Base-by-base conservation (phyloP, 23 tunicate species). In the Oikopleura dioica region DNA sequence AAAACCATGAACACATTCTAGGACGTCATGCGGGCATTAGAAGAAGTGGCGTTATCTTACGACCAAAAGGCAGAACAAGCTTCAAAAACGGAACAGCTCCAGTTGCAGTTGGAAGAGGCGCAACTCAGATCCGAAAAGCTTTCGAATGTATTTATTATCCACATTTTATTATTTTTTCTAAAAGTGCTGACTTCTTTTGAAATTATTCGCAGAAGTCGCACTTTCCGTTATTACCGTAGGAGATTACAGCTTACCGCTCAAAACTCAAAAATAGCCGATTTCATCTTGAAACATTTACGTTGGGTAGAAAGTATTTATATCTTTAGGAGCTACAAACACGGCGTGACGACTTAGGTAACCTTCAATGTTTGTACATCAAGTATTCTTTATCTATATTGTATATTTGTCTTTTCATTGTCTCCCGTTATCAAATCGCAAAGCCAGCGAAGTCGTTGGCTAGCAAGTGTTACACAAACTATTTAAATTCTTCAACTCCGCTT, bases 11-110 rank as follows among this genome's bases (percentile, higher is more conserved):
- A 12, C 26, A 12, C 29, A 16, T 63, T 94, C 1, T 87, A 94
- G 69, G 99, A 94, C 35, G 99, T 94, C 4, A 38, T 94, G 69
- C 95, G 87, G 78, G 99, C 99, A n/a, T 77, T 94, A 44, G 99
- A 94, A 72, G 99, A 94, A 79, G 88, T 94, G 2, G 99, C 99
- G 2, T 51, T 86, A 36, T 86, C 83, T 59, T 94, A 94, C 67
- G 99, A 94, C 81, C 67, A 84, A 75, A 94, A 94, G 79, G 99
- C 87, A 2, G 72, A 23, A 16, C 30, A 63, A 63, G 72, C 72
- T 2, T 23, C 72, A 2, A 63, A 63, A 28, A 63, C 72, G 4
- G 72, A 28, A 2, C 4, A 21, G 2, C 33, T 63, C 2, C 72
- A 63, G 33, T 12, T 12, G 33, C 30, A 63, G 33, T 28, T 63